Evolutionary conservation across 2,113 vertebrate species (phyloP).

Genomic region (Polypterus senegalus): DNA sequence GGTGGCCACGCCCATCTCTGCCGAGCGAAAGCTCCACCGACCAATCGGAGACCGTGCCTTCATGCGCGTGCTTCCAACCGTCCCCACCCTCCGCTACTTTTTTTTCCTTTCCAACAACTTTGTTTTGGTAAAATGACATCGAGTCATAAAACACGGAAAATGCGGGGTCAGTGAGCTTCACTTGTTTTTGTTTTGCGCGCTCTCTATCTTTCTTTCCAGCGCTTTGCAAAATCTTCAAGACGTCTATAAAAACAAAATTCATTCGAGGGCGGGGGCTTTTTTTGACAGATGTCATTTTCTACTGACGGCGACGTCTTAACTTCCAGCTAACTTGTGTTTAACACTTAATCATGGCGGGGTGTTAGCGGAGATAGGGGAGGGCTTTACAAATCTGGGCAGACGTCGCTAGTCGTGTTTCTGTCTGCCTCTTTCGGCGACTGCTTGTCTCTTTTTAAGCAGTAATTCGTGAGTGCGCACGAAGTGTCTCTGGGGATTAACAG

Average conservation of each 20-base stretch:
- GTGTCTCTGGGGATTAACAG: no score
- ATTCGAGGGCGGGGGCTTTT: conserved; percentile 8
- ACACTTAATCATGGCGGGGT: no score
- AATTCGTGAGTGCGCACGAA: no score
- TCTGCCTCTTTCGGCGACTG: no score
- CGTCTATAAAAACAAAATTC: neutral
- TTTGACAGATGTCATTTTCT: conserved; percentile 6
- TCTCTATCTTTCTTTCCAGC: neutral
- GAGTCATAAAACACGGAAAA: conserved; percentile 4
- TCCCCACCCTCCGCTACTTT: neutral
- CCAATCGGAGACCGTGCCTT: conserved; percentile 31
- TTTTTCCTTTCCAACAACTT: conserved; percentile 6
- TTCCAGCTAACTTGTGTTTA: no score
- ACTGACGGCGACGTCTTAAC: no score
- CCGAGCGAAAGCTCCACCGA: conserved; percentile 29
- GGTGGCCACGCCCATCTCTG: conserved; percentile 29
- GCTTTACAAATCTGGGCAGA: no score
- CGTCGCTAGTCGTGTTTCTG: no score
- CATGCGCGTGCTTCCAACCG: neutral
- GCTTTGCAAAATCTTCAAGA: conserved; percentile 2
- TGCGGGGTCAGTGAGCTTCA: conserved; percentile 3
- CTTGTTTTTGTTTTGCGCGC: conserved; percentile 1
- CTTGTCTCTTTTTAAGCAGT: no score
- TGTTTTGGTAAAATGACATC: conserved; percentile 5
- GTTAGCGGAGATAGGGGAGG: no score